Base-by-base conservation (phyloP, 2,888 invertebrate genomes). In the Agrotis ipsilon region DNA sequence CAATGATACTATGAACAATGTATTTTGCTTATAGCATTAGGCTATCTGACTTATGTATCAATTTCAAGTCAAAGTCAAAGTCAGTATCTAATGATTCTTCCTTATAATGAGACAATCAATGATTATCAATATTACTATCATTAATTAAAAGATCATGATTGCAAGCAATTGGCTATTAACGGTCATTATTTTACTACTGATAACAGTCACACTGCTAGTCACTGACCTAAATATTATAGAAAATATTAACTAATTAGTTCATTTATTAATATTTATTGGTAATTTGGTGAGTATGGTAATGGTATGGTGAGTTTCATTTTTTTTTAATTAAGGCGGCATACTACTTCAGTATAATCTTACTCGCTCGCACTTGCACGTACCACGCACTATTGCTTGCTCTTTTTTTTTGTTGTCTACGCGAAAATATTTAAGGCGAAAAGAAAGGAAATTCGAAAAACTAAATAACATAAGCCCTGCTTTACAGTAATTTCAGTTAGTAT, bases 111-210 rank as follows among this genome's bases (percentile, higher is more conserved):
- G 45, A n/a, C 21, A 39, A 27, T 78, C 21, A 39, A 27, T 78
- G 52, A 72, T 52, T 52, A 19, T 27, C 16, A 62, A 55, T 60
- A 64, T 65, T 58, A 46, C 14, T 46, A 48, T 52, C 43, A 63
- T 74, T 63, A 60, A 43, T 27, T 24, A 32, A 57, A 65, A 52
- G 32, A 73, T 13, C 39, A 49, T 66, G 21, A 62, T 75, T 69
- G 63, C n/a, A 45, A 21, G 18, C 73, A 74, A 78, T 78, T 57
- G 64, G 14, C 57, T 60, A 52, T 60, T 66, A 62, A 74, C 55
- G 48, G 6, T 52, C 18, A 51, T 69, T 43, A 62, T 19, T n/a
- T 45, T 27, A 1, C 24, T 24, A 24, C 24, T 69, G 32, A 43
- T 52, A 51, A 58, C 18, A 57, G 45, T 49, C 32, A 19, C 11